Percentiles rank a stretch among this genome's conserved stretches.
phyloP scores from a whole-genome alignment of 1,140 invertebrate species.

The Formica exsecta region DNA sequence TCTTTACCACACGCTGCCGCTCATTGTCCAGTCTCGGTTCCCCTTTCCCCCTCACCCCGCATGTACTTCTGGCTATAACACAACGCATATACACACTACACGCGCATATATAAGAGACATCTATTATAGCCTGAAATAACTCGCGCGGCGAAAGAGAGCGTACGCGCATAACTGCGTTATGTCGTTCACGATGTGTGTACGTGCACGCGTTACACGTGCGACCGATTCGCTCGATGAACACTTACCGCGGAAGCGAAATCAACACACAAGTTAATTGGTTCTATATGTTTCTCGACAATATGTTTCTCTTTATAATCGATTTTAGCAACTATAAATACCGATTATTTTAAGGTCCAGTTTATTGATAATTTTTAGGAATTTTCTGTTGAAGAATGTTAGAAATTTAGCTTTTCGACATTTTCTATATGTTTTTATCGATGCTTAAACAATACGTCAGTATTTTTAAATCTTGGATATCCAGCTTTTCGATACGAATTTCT shows the following conservation, averaged over 20 bases:
- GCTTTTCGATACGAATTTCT: too few species aligned
- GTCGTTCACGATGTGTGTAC: neutral
- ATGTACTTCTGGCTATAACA: neutral
- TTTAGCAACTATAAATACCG: neutral
- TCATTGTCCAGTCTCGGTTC: constrained; percentile 51
- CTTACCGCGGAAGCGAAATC: constrained; percentile 27
- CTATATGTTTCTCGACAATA: neutral
- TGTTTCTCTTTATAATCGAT: neutral
- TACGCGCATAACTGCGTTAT: constrained; percentile 39
- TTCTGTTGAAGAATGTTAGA: too few species aligned
- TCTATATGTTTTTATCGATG: too few species aligned
- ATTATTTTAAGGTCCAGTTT: too few species aligned
- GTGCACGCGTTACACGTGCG: constrained; percentile 21
- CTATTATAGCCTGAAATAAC: constrained; percentile 33
- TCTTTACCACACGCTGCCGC: constrained; percentile 58
- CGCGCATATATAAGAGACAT: neutral
- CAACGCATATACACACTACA: neutral
- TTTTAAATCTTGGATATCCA: too few species aligned
- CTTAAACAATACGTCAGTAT: too few species aligned
- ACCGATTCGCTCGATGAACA: constrained; percentile 23
- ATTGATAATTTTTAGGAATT: too few species aligned
- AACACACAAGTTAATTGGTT: neutral
- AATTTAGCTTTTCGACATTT: too few species aligned
- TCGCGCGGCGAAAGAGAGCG: constrained; percentile 43
- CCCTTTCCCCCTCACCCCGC: neutral